Evolutionary conservation across 2,797 vertebrate species (phyloP), one percentile per base, ranked within the genome.

Genomic region (Hyperoplus immaculatus): DNA sequence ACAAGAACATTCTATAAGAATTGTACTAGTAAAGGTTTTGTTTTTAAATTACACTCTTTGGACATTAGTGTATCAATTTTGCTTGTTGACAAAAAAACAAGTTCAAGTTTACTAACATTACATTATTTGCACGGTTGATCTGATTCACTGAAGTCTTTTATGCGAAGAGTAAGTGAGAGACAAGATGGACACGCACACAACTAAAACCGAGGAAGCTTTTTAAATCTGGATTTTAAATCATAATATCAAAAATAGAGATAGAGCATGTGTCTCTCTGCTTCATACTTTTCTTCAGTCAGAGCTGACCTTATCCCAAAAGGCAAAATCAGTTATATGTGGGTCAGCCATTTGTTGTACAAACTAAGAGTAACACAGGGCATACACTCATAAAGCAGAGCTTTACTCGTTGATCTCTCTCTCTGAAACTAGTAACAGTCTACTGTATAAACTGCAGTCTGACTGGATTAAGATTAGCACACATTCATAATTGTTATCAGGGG

Each of bases 81-180:
- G 29, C 29, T 3, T 29, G 29, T 29, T 29, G 29, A 29, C 29
- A 29, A 29, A 29, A 29, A 3, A 29, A 2, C 29, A 29, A 3
- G 29, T 29, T 29, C 29, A 29, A 29, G 29, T 29, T 29, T 29
- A 29, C 21, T 29, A 29, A 3, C 29, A 29, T 29, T 29, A 29
- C 29, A 29, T 29, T 29, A 3, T 29, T 29, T 29, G 29, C 29
- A 29, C 3, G 29, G 29, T 29, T 29, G 29, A 29, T 21, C 3
- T 29, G 29, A 29, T 29, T 29, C 29, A 29, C 39, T 45, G 43
- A 71, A 56, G 5, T 38, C 1, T 46, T 42, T 38, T 38, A 3
- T 60, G 49, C 49, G 16, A 42, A 18, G 56, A 50, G 10, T 21
- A 69, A 46, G 64, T 63, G 7, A 65, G 42, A 72, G 18, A 69